phyloP scores from a whole-genome alignment of 2,113 vertebrate species.

The Poicephalus gulielmi region DNA sequence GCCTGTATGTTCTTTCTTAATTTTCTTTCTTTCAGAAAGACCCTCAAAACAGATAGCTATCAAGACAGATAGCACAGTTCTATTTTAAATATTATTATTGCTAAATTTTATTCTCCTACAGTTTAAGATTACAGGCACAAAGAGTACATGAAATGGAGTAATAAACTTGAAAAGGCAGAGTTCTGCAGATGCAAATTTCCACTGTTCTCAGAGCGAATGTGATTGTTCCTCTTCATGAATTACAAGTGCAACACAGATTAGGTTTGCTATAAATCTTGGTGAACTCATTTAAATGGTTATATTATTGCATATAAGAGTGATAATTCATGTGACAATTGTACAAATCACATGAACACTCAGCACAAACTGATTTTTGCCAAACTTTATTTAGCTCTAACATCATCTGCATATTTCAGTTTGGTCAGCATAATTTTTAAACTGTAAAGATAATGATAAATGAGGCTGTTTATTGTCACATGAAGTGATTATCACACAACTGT shows the following conservation, averaged over 20 bases:
- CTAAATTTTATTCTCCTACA: background rate
- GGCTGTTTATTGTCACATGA: background rate
- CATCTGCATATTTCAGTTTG: background rate
- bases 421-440: slow-evolving; percentile 24
- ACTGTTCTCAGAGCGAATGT: background rate
- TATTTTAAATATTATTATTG: background rate
- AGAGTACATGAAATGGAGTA: background rate
- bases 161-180: slow-evolving; percentile 39
- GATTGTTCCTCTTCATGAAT: slow-evolving; percentile 54
- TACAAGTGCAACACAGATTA: slow-evolving; percentile 41
- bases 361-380: slow-evolving; percentile 18
- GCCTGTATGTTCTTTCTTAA: background rate
- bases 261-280: slow-evolving; percentile 40
- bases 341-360: slow-evolving; percentile 1
- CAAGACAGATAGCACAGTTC: background rate
- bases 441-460: slow-evolving; percentile 30
- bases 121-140: slow-evolving; percentile 2
- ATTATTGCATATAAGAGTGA: background rate
- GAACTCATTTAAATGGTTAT: slow-evolving; percentile 36
- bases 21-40: slow-evolving; percentile 4
- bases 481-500: background rate
- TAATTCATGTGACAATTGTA: slow-evolving; percentile 26
- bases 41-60: background rate
- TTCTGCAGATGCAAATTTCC: slow-evolving; percentile 27
- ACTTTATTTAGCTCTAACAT: background rate